Evolutionary conservation across 92 coral and sea anemone genomes (phyloP), one percentile per base, ranked within the genome.

Genomic region (Paramuricea clavata): DNA sequence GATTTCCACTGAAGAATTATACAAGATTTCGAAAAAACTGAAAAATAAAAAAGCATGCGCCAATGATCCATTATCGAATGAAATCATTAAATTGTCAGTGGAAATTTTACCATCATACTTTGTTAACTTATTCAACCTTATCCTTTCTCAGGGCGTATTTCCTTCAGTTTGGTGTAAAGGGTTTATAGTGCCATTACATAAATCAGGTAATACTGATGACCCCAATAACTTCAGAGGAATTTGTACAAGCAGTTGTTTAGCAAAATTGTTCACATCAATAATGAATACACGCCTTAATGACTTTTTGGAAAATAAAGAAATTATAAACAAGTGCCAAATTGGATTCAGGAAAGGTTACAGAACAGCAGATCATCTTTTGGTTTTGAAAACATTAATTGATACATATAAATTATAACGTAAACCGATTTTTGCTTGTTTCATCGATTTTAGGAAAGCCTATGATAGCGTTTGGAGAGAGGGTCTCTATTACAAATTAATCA

Each of bases 91-190:
- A 72, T 16, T 57, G 8, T 74, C 75, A 22, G 28, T 85, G 7
- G 9, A 57, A 35, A 49, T 57, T 50, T 36, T 71, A 50, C 69
- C 81, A 27, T 52, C 67, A 7, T 85, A 74, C 49, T 85, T 47
- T 34, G 74, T 74, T 2, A 34, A 75, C 9, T 43, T 85, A 26
- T 85, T 85, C 75, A 75, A 85, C 31, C 1, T 7, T 13, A 35
- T 84, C n/a, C 42, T 84, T 10, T 73, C 82, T 1, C 22, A 60
- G 16, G 89, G 89, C 11, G 70, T 70, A 28, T 83, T 83, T 56
- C 89, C 89, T 1, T 54, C 73, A 23, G 6, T 23, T 3, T 85
- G 89, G 89, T 35, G 27, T 74, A 22, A 85, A 74, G 25, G 83
- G 54, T 52, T 16, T 52, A 52, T 52, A 16, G n/a, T 22, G 16